Conservation (phyloP, 2,113 vertebrate species). For the Pelecanoides urinatrix region DNA sequence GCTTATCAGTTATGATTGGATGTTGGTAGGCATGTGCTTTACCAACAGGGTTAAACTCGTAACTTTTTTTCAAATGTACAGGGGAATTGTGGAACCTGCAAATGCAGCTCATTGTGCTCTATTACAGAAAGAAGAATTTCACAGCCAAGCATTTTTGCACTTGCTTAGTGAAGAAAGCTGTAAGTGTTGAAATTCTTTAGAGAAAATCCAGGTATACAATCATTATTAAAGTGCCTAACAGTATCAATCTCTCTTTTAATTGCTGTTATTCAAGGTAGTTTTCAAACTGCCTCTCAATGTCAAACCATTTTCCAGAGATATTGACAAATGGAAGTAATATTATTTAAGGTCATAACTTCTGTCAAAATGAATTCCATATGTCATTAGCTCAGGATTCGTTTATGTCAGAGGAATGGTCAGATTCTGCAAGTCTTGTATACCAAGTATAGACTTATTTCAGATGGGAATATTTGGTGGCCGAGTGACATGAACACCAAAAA, state of each 20-base stretch:
- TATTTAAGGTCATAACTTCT: conserved; percentile 56
- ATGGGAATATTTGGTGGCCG: not conserved
- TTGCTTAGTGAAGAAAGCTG: conserved; percentile 41
- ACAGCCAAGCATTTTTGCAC: conserved; percentile 46
- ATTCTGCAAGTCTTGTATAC: not conserved
- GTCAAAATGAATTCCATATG: conserved; percentile 64
- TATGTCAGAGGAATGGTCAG: not conserved
- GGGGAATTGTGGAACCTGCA: conserved; percentile 57
- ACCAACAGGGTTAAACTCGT: conserved; percentile 8
- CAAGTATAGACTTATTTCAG: not conserved
- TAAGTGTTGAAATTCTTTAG: conserved; percentile 64
- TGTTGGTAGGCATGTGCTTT: not conserved
- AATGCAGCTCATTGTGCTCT: conserved; percentile 51
- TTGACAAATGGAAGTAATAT: conserved; percentile 67
- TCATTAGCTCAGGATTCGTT: conserved; percentile 56
- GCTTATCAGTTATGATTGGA: not conserved
- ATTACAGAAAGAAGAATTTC: conserved; percentile 52
- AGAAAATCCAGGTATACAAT: conserved; percentile 61
- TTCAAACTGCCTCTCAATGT: conserved; percentile 53
- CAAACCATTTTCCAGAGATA: conserved; percentile 57
- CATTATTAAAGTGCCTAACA: conserved; percentile 56
- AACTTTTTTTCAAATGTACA: not conserved
- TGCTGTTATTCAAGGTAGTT: conserved; percentile 51
- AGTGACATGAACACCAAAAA: not conserved
- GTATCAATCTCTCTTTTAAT: conserved; percentile 47